Evolutionary conservation across 2,113 vertebrate genomes (phyloP).

Genomic region (Columba livia): DNA sequence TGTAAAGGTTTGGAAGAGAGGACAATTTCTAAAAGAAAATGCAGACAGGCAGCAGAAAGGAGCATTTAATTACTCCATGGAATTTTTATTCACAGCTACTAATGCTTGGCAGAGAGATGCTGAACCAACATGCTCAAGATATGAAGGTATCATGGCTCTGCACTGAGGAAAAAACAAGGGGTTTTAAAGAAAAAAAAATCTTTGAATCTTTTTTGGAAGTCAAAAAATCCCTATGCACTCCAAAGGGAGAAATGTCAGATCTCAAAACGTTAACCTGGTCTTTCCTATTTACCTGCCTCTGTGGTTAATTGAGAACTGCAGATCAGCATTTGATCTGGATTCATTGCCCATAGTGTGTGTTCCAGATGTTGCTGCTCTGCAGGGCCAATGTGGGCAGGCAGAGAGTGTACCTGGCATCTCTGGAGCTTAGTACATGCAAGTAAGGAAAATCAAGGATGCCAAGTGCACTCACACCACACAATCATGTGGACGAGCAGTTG

Average conservation of each 20-base stretch:
- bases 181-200: background rate
- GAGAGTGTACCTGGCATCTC: background rate
- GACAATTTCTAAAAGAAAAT: background rate
- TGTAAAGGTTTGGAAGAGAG: background rate
- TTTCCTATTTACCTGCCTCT: background rate
- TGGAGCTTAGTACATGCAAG: background rate
- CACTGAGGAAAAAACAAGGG: rapidly evolving
- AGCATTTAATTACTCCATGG: background rate
- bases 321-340: background rate
- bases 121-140: background rate
- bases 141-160: background rate
- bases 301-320: background rate
- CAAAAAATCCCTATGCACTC: background rate
- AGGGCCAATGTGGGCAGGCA: background rate
- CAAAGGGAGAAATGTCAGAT: background rate
- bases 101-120: background rate
- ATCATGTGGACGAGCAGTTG: background rate
- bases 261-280: background rate
- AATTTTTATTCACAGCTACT: background rate
- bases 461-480: background rate
- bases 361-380: background rate
- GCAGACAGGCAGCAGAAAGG: background rate
- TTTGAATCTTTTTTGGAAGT: background rate
- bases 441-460: background rate
- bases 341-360: background rate